Percentiles rank a stretch among this genome's conserved stretches.
Evolutionary conservation across 64 coral and sea anemone genomes (phyloP).

Genomic region (Pocillopora damicornis): DNA sequence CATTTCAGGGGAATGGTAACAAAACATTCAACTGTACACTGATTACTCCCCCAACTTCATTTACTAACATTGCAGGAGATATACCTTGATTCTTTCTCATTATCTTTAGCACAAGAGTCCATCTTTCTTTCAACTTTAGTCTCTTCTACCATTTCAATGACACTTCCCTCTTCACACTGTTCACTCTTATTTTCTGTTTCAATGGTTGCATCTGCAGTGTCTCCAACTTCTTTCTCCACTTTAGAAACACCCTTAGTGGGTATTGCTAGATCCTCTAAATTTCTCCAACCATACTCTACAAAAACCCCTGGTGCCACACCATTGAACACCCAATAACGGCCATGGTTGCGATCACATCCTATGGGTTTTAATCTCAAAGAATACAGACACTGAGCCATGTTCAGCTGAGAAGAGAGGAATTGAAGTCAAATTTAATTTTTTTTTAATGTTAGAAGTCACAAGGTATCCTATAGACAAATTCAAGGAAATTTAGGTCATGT

Average conservation of each 20-base stretch:
- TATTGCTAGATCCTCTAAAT: slow-evolving; percentile 1
- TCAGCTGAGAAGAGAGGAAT: slow-evolving; percentile 19
- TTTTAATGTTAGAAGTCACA: no score
- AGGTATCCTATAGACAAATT: no score
- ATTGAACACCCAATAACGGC: slow-evolving; percentile 81
- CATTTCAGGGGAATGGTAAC: no score
- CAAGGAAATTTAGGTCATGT: no score
- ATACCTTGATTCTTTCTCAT: not conserved
- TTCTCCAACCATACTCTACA: slow-evolving; percentile 83
- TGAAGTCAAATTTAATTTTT: not conserved
- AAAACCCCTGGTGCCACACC: slow-evolving; percentile 56
- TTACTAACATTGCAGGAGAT: no score
- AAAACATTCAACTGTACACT: no score
- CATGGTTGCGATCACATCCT: slow-evolving; percentile 71
- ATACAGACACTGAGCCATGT: slow-evolving; percentile 39
- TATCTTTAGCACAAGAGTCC: not conserved
- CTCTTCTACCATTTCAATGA: not conserved
- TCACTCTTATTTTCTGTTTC: not conserved
- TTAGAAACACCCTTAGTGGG: not conserved
- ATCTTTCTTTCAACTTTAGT: not conserved
- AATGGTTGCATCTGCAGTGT: not conserved
- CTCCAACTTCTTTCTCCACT: not conserved
- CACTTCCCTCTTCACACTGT: not conserved
- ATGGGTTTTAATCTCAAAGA: slow-evolving; percentile 54
- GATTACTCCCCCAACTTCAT: no score